These are phyloP conservation scores for Hartigia nigra DNA, from an alignment of 2,888 invertebrate species.

Conservation along the genomic window DNA sequence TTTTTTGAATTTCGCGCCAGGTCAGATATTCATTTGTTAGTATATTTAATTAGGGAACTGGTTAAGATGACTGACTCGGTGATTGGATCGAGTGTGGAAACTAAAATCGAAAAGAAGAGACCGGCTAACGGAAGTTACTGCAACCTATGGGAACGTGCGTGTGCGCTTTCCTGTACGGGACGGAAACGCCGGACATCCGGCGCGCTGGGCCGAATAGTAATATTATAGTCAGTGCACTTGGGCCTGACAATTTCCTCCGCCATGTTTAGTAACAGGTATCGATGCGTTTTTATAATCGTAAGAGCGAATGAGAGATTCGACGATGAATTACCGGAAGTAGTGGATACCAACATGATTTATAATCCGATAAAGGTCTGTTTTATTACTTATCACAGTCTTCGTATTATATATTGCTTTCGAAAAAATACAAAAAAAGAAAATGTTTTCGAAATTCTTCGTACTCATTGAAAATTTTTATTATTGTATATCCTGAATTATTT, in stretches of 20 bases:
- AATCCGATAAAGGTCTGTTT: not conserved
- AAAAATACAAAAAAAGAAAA: not conserved
- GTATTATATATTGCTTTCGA: not conserved
- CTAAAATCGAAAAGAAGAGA: not conserved
- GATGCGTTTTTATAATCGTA: not conserved
- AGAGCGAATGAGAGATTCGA: not conserved
- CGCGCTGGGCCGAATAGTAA: constrained; percentile 53
- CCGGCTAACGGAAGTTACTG: not conserved
- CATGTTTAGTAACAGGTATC: not conserved
- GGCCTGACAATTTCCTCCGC: not conserved
- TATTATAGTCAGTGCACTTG: constrained; percentile 16
- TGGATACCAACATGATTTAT: not conserved
- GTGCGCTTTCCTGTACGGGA: not conserved
- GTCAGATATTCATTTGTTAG: too few relatives aligned
- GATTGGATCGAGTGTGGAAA: not conserved
- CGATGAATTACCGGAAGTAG: not conserved
- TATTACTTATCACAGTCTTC: not conserved
- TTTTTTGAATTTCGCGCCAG: not conserved
- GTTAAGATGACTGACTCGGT: not conserved
- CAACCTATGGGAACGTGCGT: not conserved
- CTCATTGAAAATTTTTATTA: not conserved
- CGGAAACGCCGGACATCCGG: constrained; percentile 56
- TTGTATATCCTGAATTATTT: constrained; percentile 31
- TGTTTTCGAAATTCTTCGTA: not conserved
- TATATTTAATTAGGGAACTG: not conserved